Conservation (phyloP, 2,888 invertebrate species). For the Heliconius erato region DNA sequence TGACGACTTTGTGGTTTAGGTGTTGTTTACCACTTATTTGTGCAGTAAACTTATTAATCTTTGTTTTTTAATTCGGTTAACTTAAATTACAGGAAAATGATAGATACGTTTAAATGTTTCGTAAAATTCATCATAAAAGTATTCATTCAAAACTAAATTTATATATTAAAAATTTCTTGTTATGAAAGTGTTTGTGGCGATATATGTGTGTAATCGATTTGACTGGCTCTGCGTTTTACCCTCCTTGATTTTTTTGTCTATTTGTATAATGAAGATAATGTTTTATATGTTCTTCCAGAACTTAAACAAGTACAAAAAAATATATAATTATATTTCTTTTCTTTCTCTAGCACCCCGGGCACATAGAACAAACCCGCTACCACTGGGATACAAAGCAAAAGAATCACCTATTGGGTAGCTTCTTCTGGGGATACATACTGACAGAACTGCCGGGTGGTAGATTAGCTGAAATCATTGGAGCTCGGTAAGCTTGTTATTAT, state of each 20-base stretch:
- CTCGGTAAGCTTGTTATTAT: slow-evolving; percentile 77
- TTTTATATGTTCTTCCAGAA: not conserved
- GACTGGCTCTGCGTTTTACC: too few species aligned
- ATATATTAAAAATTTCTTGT: too few species aligned
- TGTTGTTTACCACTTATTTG: not conserved
- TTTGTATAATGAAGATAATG: not conserved
- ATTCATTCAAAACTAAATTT: too few species aligned
- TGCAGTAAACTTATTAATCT: not conserved
- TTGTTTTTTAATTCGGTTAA: not conserved
- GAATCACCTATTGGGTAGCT: slow-evolving; percentile 93
- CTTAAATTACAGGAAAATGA: not conserved
- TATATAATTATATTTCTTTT: not conserved
- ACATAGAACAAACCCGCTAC: slow-evolving; percentile 86
- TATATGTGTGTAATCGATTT: too few species aligned
- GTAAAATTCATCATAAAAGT: not conserved
- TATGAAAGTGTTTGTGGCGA: too few species aligned
- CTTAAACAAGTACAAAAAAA: not conserved
- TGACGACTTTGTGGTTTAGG: not conserved
- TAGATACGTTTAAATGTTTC: not conserved
- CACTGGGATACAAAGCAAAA: slow-evolving; percentile 92
- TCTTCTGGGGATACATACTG: slow-evolving; percentile 96
- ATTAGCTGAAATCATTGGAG: slow-evolving; percentile 93
- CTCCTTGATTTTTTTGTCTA: too few species aligned
- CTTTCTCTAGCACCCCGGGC: slow-evolving; percentile 72
- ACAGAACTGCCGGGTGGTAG: slow-evolving; percentile 96